Percentiles rank a stretch among this genome's conserved stretches.
Conservation (phyloP, 35 echinoderm and acorn worm species). For the Stichopus chloronotus region DNA sequence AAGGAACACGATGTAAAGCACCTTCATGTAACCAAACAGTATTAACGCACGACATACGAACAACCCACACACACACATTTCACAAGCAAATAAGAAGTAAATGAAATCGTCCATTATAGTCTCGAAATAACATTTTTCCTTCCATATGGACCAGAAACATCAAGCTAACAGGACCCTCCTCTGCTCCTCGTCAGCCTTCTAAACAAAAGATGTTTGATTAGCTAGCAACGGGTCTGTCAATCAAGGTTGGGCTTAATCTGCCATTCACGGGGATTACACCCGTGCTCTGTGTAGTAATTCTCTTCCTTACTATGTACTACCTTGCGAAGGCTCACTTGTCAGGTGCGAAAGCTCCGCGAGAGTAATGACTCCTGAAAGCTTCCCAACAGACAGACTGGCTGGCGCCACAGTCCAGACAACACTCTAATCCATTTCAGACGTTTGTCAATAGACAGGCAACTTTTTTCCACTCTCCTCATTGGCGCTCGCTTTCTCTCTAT, state of each 20-base stretch:
- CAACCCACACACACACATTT: no score
- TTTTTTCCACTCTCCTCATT: background rate
- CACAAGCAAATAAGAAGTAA: no score
- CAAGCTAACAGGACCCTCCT: background rate
- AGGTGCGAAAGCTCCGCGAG: constrained; percentile 40
- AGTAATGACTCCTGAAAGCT: constrained; percentile 55
- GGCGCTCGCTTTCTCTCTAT: background rate
- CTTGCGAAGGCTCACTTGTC: constrained; percentile 24
- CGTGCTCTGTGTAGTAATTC: background rate
- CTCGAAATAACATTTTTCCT: no score
- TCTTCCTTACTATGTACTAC: background rate
- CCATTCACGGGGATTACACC: constrained; percentile 33
- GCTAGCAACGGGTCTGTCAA: constrained; percentile 21
- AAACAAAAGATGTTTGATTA: constrained; percentile 55
- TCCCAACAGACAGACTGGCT: constrained; percentile 41
- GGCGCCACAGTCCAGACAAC: constrained; percentile 49
- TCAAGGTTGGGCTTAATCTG: constrained; percentile 21
- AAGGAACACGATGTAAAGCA: no score
- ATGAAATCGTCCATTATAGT: no score
- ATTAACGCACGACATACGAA: no score
- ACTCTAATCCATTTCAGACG: constrained; percentile 45
- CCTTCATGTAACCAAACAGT: no score
- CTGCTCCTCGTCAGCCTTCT: background rate
- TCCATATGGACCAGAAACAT: no score
- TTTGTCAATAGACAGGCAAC: constrained; percentile 26